Evolutionary conservation across 2,888 invertebrate genomes (phyloP), one percentile per base, ranked within the genome.

Genomic region (Melanostoma mellinum): DNA sequence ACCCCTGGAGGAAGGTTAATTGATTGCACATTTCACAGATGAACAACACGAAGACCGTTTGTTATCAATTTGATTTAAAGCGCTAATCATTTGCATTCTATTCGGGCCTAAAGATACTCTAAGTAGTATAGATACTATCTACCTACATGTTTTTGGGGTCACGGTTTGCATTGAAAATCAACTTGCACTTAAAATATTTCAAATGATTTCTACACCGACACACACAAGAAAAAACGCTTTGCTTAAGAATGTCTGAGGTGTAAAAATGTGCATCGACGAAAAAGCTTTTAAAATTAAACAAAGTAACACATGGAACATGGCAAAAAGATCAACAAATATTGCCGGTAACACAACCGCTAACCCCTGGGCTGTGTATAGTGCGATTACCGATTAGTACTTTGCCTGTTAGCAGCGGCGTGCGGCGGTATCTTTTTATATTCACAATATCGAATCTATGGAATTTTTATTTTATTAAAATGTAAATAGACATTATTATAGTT

Each of bases 111-210:
- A 63, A 71, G 40, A 38, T 55, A 50, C 48, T 40, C 46, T 56
- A 55, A 46, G 33, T 42, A 63, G 42, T 20, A 56, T 76, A 76
- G 35, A 38, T 3, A n/a, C n/a, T 10, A 10, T 56, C 35, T 72
- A 38, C 58, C 6, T 42, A 8, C 30, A 50, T 46, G 33, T 32
- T n/a, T 81, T 81, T 73, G 69, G 68, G 82, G 82, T 82, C 82
- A 82, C 73, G 82, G 78, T 74, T 82, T 78, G 82, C 78, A 78
- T 82, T 77, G 42, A 53, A 76, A 81, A 72, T 77, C 58, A 58
- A 53, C 65, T 6, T 48, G 60, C 76, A 76, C 77, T 77, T 77
- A 68, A 81, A 72, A 81, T 81, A 58, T 76, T 72, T 81, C 9
- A 68, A 72, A 56, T 20, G 20, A 50, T 72, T 67, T 80, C 77